Conservation (phyloP, 1,140 invertebrate genomes). For the Hylaeus anthracinus region DNA sequence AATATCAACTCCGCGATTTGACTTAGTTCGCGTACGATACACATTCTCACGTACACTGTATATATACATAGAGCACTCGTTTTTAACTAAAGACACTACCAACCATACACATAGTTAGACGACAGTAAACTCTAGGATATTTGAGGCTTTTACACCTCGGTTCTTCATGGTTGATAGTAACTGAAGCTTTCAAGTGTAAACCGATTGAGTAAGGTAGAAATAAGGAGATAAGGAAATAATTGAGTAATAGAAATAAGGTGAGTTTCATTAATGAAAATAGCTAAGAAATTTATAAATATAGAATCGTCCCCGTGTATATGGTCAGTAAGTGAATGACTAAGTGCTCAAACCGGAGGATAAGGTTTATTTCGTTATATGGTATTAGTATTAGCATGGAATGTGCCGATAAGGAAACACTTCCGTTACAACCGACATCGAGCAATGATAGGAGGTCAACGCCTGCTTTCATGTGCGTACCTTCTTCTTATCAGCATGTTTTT, state of each 20-base stretch:
- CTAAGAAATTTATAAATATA: background rate
- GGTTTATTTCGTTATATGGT: slow-evolving; percentile 20
- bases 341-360: slow-evolving; percentile 1
- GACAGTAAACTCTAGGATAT: background rate
- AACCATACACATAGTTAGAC: background rate
- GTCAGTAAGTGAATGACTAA: slow-evolving; percentile 18
- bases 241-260: too few relatives aligned
- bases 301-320: background rate
- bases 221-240: too few relatives aligned
- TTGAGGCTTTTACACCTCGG: background rate
- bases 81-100: slow-evolving; percentile 23
- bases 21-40: slow-evolving; percentile 34
- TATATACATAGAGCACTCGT: slow-evolving; percentile 35
- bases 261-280: background rate
- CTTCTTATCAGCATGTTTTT: slow-evolving; percentile 5
- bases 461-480: slow-evolving; percentile 43
- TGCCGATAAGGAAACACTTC: slow-evolving; percentile 53
- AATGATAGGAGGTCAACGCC: slow-evolving; percentile 42
- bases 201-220: too few relatives aligned
- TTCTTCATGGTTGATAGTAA: too few relatives aligned
- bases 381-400: slow-evolving; percentile 61
- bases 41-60: background rate
- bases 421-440: slow-evolving; percentile 38
- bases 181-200: too few relatives aligned
- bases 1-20: slow-evolving; percentile 48